A percentile compares a stretch with the other conserved stretches of the same genome.
Conservation (phyloP, 2,888 invertebrate genomes). For the Crepidodera aurea region DNA sequence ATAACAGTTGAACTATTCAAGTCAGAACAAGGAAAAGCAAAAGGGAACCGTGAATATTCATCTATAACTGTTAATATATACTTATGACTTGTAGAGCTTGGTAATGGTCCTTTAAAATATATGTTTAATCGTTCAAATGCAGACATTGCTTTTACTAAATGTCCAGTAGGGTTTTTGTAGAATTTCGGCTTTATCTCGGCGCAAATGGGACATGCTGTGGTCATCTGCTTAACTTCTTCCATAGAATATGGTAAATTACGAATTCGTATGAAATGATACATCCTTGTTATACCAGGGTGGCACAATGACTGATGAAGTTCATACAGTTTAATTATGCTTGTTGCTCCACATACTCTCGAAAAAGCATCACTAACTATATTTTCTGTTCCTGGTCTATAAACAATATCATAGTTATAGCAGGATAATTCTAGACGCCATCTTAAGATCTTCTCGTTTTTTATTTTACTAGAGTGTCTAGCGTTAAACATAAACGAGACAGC, state of each 20-base stretch:
- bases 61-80: conserved; percentile 12
- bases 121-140: conserved; percentile 9
- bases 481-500: conserved; percentile 20
- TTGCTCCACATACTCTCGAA: too few species aligned
- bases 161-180: too few species aligned
- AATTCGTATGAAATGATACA: conserved; percentile 7
- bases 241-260: conserved; percentile 13
- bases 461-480: not conserved
- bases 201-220: conserved; percentile 9
- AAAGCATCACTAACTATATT: too few species aligned
- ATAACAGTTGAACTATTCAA: too few species aligned
- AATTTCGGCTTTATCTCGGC: conserved; percentile 19
- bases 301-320: conserved; percentile 6
- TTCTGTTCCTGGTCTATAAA: conserved; percentile 9
- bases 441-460: conserved; percentile 15
- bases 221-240: conserved; percentile 13
- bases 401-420: conserved; percentile 15
- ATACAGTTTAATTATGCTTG: too few species aligned
- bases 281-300: conserved; percentile 17
- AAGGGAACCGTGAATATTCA: conserved; percentile 9
- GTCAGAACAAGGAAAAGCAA: conserved; percentile 5
- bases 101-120: conserved; percentile 13
- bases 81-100: not conserved
- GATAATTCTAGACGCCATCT: conserved; percentile 14
- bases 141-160: too few species aligned